These are phyloP conservation scores for Lophotriccus pileatus DNA, from an alignment of 2,797 vertebrate genomes.

Conservation along the genomic window DNA sequence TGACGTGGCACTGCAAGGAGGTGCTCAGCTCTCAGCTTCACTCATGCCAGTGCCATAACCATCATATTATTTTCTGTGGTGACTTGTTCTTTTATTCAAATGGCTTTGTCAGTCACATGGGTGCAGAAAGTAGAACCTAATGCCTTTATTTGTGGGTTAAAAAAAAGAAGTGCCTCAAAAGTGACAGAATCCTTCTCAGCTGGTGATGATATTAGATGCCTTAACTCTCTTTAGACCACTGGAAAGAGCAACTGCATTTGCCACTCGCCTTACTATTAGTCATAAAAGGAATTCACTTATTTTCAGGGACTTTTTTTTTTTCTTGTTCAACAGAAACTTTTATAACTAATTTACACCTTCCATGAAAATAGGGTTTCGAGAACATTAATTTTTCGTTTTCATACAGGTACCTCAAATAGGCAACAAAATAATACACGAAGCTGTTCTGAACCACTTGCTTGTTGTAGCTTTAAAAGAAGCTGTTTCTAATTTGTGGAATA, in stretches of 20 bases:
- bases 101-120: neutral
- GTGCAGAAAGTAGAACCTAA: neutral
- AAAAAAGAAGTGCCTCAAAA: neutral
- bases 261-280: neutral
- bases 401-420: neutral
- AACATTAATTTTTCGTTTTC: neutral
- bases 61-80: neutral
- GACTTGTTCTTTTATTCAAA: neutral
- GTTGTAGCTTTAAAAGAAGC: neutral
- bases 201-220: neutral
- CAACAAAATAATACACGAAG: neutral
- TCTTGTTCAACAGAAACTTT: neutral
- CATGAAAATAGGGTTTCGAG: neutral
- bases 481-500: conserved; percentile 36
- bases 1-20: rapidly evolving
- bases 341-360: neutral
- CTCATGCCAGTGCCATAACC: too few species aligned
- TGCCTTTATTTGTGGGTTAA: neutral
- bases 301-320: neutral
- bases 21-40: neutral
- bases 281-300: neutral
- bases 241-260: neutral
- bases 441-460: neutral
- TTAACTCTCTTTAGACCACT: neutral
- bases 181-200: neutral